phyloP scores from a whole-genome alignment of 2,797 vertebrate species.

The Podarcis lilfordi region DNA sequence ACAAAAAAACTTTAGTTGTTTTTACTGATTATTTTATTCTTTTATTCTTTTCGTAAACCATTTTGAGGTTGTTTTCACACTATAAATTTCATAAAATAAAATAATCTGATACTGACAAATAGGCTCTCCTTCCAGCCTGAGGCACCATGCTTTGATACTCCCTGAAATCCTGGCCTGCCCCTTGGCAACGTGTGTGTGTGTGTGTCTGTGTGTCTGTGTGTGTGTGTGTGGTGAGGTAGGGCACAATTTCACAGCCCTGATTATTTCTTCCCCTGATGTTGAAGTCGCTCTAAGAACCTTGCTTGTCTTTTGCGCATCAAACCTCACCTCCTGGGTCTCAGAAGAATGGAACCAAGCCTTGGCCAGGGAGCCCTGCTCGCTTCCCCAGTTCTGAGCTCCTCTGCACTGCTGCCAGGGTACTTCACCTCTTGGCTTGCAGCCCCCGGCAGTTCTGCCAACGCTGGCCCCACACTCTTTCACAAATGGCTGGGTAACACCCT shows the following conservation, averaged over 20 bases:
- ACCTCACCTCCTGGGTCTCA: not conserved
- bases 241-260: not conserved
- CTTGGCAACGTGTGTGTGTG: not conserved
- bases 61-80: too few relatives aligned
- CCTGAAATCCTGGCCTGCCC: not conserved
- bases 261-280: not conserved
- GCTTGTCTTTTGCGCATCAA: not conserved
- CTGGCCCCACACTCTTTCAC: constrained; percentile 3
- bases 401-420: not conserved
- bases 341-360: constrained; percentile 6
- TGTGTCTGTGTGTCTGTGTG: too few relatives aligned
- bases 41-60: too few relatives aligned
- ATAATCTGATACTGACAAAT: too few relatives aligned
- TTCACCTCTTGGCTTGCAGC: constrained; percentile 9
- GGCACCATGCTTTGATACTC: not conserved
- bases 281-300: not conserved
- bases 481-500: constrained; percentile 6
- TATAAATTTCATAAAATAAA: too few relatives aligned
- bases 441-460: not conserved
- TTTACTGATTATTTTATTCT: too few relatives aligned
- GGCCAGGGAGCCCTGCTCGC: not conserved
- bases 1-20: too few relatives aligned
- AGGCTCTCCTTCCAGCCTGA: not conserved
- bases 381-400: constrained; percentile 8
- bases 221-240: not conserved